phyloP scores from a whole-genome alignment of 1,140 invertebrate genomes.

The Apis dorsata region DNA sequence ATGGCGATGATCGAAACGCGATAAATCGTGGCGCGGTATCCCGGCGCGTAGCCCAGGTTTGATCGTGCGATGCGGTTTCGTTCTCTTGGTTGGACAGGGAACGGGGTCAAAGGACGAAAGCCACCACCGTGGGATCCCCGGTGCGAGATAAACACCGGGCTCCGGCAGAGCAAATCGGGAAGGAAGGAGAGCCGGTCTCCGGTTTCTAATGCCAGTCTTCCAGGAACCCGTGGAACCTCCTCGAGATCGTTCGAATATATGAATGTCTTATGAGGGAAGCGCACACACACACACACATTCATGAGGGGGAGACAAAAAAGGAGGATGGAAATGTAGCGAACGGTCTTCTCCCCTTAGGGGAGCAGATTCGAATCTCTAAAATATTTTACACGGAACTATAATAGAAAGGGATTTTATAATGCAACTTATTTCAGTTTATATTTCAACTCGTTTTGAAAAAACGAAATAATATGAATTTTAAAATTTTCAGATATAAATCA shows the following conservation, averaged over 20 bases:
- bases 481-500: too few species aligned
- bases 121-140: conserved; percentile 64
- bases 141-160: conserved; percentile 60
- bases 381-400: conserved; percentile 17
- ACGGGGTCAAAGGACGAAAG: conserved; percentile 65
- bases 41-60: conserved; percentile 34
- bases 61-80: conserved; percentile 55
- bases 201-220: conserved; percentile 69
- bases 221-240: conserved; percentile 62
- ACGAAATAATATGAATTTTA: too few species aligned
- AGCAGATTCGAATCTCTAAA: conserved; percentile 34
- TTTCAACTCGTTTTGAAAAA: too few species aligned
- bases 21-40: conserved; percentile 50
- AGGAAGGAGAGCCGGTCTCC: conserved; percentile 48
- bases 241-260: conserved; percentile 67
- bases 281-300: not conserved
- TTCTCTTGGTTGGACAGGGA: conserved; percentile 22
- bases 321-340: conserved; percentile 10
- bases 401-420: too few species aligned
- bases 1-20: conserved; percentile 53
- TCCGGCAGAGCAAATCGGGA: conserved; percentile 43
- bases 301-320: too few species aligned
- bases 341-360: not conserved
- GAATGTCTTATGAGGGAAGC: conserved; percentile 65
- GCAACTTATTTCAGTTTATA: too few species aligned